Evolutionary conservation across 64 coral and sea anemone genomes (phyloP), one percentile per base, ranked within the genome.

Genomic region (Stylophora pistillata): DNA sequence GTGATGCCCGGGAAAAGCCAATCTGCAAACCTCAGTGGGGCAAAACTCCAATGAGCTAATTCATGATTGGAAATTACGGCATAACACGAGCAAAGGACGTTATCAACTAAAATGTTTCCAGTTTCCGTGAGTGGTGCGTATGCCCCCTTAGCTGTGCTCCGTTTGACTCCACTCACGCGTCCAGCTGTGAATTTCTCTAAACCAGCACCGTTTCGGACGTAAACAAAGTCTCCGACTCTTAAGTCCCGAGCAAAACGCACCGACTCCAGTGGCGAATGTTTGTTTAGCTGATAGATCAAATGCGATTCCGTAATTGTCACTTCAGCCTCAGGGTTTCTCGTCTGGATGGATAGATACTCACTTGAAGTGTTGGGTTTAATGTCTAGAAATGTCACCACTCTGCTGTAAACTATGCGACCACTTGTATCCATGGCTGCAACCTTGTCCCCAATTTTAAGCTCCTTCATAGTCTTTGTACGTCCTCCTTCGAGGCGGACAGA

Each of bases 231-330:
- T 41, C 91, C 95, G 41, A 74, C 60, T 4, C 82, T 84, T 30
- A 86, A 28, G 75, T 90, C 91, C 30, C 79, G 73, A 75, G 95
- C 95, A 69, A 79, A 90, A 1, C 75, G 26, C 34, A 75, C 77
- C 25, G 74, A 77, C 56, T 87, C 84, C 87, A 13, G 91, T 77
- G 34, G 82, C 5, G 95, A 58, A 31, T 90, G 91, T 97, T 90
- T 93, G 87, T 93, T 97, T 85, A 93, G 18, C 83, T 90, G 90
- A 90, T 97, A 97, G 95, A 97, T 93, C 56, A 97, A 87, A 53
- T 97, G 95, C 31, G 91, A 79, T 10, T 72, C 90, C 14, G 95
- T 97, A 65, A 97, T 97, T 82, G 84, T 30, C 13, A 97, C 47
- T 74, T 89, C 57, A 68, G 83, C 89, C 52, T 82, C 62, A 41